phyloP scores from a whole-genome alignment of 2,888 invertebrate species.

The Hydrotaea diabolus region DNA sequence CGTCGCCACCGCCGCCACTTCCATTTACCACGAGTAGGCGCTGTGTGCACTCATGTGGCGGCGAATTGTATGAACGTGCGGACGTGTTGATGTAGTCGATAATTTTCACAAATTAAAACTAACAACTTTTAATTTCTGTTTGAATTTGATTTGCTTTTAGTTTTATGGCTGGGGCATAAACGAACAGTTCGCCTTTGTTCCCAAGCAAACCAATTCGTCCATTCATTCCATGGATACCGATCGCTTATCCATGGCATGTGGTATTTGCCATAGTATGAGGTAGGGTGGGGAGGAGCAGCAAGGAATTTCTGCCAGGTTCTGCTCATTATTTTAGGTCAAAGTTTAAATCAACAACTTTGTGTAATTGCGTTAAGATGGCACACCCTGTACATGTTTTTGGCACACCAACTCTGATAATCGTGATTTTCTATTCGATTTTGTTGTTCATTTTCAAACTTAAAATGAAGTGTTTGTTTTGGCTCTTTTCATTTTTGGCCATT shows the following conservation, averaged over 20 bases:
- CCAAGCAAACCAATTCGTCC: not conserved
- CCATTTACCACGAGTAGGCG: not conserved
- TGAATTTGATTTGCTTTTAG: constrained; percentile 5
- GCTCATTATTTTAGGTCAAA: constrained; percentile 56
- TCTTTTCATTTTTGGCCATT: not conserved
- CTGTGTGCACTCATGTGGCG: not conserved
- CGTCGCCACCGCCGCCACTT: not conserved
- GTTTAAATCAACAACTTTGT: constrained; percentile 39
- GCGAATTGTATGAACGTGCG: not conserved
- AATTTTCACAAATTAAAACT: constrained; percentile 25
- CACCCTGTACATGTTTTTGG: constrained; percentile 39
- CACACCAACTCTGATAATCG: not conserved
- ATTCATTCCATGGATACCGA: not conserved
- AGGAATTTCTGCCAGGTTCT: not conserved
- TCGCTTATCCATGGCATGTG: not conserved
- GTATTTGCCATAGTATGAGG: not conserved
- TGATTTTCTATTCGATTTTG: constrained; percentile 21
- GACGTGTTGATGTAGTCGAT: constrained; percentile 5
- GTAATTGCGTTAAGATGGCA: constrained; percentile 51
- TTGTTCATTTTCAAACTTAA: not conserved
- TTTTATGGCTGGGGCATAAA: not conserved
- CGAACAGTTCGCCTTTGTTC: not conserved
- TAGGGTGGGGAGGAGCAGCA: not conserved
- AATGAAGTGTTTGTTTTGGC: not conserved
- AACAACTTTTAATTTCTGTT: constrained; percentile 19